These are phyloP conservation scores for Chlorops oryzae DNA, from an alignment of 1,140 invertebrate species.

Conservation along the genomic window DNA sequence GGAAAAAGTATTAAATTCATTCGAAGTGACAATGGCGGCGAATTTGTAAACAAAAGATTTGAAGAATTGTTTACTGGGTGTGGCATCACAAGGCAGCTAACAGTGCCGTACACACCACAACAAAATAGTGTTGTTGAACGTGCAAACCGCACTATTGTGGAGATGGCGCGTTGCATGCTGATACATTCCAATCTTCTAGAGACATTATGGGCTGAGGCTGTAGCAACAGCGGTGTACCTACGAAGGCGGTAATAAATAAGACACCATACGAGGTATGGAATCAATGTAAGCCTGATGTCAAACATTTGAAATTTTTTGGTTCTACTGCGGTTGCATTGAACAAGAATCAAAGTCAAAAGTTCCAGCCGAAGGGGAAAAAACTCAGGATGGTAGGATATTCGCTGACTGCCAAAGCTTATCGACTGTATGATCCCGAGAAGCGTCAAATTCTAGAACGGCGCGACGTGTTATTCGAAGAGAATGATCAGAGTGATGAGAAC, in stretches of 20 bases:
- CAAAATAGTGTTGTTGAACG: conserved; percentile 38
- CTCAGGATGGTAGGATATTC: conserved; percentile 49
- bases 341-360: conserved; percentile 39
- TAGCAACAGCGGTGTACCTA: conserved; percentile 21
- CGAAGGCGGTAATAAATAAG: not conserved
- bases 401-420: conserved; percentile 41
- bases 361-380: conserved; percentile 34
- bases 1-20: conserved; percentile 26
- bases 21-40: conserved; percentile 31
- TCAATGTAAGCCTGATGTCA: not conserved
- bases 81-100: conserved; percentile 22
- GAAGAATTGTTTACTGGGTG: conserved; percentile 13
- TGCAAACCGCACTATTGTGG: conserved; percentile 27
- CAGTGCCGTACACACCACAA: conserved; percentile 32
- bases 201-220: conserved; percentile 26
- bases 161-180: conserved; percentile 38
- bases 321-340: conserved; percentile 33
- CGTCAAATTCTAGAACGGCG: conserved; percentile 27
- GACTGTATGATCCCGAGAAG: conserved; percentile 28
- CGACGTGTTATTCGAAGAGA: conserved; percentile 47
- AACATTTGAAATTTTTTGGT: conserved; percentile 29
- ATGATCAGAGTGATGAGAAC: not conserved
- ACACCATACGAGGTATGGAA: conserved; percentile 5
- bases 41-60: conserved; percentile 30
- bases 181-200: conserved; percentile 32